These are phyloP conservation scores for Nixonia krombeini DNA, from an alignment of 1,140 invertebrate species.

Conservation along the genomic window DNA sequence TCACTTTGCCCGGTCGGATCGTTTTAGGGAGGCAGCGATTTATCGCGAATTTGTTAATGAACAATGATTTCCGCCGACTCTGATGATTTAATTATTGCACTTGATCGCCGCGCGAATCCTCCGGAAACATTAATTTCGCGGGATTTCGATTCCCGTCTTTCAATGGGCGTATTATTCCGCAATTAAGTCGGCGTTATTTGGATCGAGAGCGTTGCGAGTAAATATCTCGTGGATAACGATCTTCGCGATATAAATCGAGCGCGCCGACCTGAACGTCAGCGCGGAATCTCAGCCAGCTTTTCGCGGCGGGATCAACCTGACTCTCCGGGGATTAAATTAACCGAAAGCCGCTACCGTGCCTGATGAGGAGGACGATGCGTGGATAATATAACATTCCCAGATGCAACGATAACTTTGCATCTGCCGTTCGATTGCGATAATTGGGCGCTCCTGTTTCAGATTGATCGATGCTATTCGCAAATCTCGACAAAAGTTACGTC, in stretches of 20 bases:
- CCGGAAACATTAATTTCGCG: too few species aligned
- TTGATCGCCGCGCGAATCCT: too few species aligned
- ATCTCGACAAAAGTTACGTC: conserved; percentile 25
- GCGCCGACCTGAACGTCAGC: conserved; percentile 33
- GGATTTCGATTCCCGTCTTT: neutral
- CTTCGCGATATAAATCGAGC: conserved; percentile 48
- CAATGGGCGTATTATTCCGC: conserved; percentile 34
- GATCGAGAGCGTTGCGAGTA: conserved; percentile 41
- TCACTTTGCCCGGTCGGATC: conserved; percentile 34
- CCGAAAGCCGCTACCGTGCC: conserved; percentile 26
- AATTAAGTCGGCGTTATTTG: conserved; percentile 38
- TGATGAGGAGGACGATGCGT: conserved; percentile 38
- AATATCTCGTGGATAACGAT: conserved; percentile 52
- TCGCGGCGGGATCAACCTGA: neutral
- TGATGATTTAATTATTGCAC: too few species aligned
- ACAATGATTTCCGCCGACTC: conserved; percentile 16
- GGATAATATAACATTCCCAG: conserved; percentile 53
- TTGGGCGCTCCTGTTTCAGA: conserved; percentile 46
- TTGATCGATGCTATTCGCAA: conserved; percentile 52
- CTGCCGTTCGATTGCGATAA: conserved; percentile 58
- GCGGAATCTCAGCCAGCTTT: conserved; percentile 29
- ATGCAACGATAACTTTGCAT: conserved; percentile 59
- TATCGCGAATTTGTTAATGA: conserved; percentile 31
- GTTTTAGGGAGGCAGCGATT: conserved; percentile 23
- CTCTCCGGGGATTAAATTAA: conserved; percentile 54